Evolutionary conservation across 2,797 vertebrate species (phyloP).

Genomic region (Mormyrus proboscirostris): DNA sequence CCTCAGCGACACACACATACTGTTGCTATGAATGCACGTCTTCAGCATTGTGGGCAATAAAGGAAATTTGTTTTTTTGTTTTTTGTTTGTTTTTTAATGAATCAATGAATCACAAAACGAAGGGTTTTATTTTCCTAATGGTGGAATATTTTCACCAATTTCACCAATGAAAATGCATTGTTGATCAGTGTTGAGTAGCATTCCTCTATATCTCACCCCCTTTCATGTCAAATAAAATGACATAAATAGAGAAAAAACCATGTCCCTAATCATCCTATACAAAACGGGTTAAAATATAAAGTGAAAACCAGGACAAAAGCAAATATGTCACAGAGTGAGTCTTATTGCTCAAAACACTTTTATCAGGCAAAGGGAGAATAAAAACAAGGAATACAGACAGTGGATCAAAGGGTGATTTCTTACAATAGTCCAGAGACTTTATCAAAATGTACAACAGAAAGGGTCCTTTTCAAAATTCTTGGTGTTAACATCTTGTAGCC

Average conservation of each 20-base stretch:
- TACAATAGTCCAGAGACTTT: neutral
- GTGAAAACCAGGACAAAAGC: constrained; percentile 1
- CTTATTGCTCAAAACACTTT: neutral
- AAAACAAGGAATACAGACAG: neutral
- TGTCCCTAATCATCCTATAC: neutral
- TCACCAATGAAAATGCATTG: neutral
- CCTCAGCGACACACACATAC: neutral
- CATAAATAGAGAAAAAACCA: neutral
- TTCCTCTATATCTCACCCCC: neutral
- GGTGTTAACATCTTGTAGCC: neutral
- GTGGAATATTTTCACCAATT: neutral
- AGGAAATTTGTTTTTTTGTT: neutral
- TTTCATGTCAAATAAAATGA: neutral
- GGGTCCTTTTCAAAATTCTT: constrained; percentile 6
- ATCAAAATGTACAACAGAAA: neutral
- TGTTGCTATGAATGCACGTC: neutral
- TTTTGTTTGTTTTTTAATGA: neutral
- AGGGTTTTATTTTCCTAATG: neutral
- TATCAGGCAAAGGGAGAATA: neutral
- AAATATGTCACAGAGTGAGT: neutral
- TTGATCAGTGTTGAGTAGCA: neutral
- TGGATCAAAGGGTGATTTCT: neutral
- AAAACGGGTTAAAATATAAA: neutral
- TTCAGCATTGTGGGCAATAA: neutral
- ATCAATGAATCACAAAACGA: neutral